Base-by-base conservation (phyloP, 1,140 invertebrate genomes). In the Eumaeus atala region DNA sequence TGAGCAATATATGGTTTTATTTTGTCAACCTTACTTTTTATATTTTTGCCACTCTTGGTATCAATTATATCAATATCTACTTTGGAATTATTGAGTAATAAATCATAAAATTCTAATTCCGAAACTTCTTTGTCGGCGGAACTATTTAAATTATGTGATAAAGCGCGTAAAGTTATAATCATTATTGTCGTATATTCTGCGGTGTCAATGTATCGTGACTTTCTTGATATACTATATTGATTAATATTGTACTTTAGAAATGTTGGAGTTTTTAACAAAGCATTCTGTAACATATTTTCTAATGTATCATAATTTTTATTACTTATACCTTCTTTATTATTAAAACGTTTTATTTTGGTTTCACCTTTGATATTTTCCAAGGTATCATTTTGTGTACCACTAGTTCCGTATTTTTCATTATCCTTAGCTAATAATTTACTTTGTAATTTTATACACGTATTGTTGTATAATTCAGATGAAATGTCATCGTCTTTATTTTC, bases 1-100 rank as follows among this genome's bases (percentile, higher is more conserved):
- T 62, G 59, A 0, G 38, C 51, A 12, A 9, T 17, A 66, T 54
- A 42, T 42, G 52, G 3, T 54, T 28, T 54, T 12, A 48, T 34
- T 54, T 62, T 67, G 58, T 34, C 16, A 56, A 54, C 12, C 21
- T 60, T 63, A 52, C 18, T 9, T 56, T 40, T 49, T 62, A 56
- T 11, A 52, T 48, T 16, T 28, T 58, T 64, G 40, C 58, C 58
- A 58, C 60, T 63, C 48, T 61, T 72, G 18, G 57, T 61, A 55
- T 72, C 66, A 33, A 85, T 72, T 14, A 84, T 67, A 61, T 82
- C 73, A 49, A 85, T 77, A 37, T 77, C 68, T 34, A 85, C 61
- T 1, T 62, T 42, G 28, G 58, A 56, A 37, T 68, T 66, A 3
- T 38, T 63, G 21, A 62, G 9, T n/a, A 80, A 36, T 1, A 56